A percentile compares a stretch with the other conserved stretches of the same genome.
phyloP scores from a whole-genome alignment of 2,888 invertebrate species.

The Conomelus anceps region DNA sequence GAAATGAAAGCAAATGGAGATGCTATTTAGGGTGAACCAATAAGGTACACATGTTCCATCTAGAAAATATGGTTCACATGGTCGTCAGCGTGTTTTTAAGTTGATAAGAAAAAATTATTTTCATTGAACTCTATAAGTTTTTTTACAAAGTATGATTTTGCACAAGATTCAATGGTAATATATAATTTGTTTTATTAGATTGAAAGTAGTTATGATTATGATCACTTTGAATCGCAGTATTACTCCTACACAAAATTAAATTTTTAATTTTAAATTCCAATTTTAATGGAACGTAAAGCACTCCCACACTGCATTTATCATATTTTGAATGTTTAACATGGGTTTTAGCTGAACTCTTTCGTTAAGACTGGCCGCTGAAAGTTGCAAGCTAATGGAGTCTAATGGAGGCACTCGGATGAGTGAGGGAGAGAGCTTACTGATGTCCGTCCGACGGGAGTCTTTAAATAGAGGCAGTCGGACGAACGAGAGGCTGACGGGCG shows the following conservation, averaged over 20 bases:
- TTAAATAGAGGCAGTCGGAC: background rate
- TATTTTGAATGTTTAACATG: background rate
- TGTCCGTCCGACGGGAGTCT: background rate
- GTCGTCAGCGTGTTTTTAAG: too few species aligned
- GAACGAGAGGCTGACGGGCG: background rate
- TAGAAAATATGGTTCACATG: too few species aligned
- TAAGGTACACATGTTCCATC: too few species aligned
- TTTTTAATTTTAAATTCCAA: background rate
- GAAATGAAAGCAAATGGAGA: too few species aligned
- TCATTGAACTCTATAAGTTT: too few species aligned
- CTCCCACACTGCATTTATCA: background rate
- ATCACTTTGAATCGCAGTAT: too few species aligned
- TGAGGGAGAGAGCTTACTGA: background rate
- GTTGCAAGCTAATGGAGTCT: background rate
- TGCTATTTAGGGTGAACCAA: too few species aligned
- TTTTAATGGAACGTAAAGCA: background rate
- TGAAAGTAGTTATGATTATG: too few species aligned
- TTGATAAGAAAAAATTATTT: too few species aligned
- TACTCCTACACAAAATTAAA: background rate
- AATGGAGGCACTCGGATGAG: background rate
- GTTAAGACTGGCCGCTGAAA: background rate
- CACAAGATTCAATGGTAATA: too few species aligned
- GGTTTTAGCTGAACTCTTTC: background rate
- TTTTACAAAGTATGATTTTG: too few species aligned
- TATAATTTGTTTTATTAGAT: too few species aligned